phyloP scores from a whole-genome alignment of 1,140 invertebrate species.

The Tetramorium parvispinum region DNA sequence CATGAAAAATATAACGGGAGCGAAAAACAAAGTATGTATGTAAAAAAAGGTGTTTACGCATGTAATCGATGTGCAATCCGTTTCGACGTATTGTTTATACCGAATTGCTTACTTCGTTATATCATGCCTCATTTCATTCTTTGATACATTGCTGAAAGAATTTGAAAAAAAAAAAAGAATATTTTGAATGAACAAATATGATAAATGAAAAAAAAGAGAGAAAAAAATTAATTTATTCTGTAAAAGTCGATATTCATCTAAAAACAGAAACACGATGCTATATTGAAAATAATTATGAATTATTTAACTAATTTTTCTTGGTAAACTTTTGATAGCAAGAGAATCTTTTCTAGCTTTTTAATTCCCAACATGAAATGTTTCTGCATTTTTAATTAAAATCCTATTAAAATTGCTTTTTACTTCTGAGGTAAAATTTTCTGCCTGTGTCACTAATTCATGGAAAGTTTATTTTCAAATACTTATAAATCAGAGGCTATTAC shows the following conservation, averaged over 20 bases:
- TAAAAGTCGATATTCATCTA: neutral
- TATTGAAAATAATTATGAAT: neutral
- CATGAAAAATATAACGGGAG: neutral
- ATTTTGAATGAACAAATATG: neutral
- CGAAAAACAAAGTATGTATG: neutral
- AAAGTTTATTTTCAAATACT: neutral
- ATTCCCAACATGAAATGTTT: neutral
- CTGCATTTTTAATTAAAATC: constrained; percentile 10
- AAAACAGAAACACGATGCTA: neutral
- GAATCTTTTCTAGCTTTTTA: neutral
- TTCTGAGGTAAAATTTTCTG: neutral
- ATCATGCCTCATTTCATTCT: constrained; percentile 12
- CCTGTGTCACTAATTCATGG: neutral
- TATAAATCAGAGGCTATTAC: constrained; percentile 11
- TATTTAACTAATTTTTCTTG: constrained; percentile 3
- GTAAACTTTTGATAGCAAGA: neutral
- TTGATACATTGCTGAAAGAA: neutral
- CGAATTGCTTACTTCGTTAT: constrained; percentile 17
- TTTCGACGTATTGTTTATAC: neutral
- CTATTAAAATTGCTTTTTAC: constrained; percentile 9
- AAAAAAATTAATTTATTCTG: neutral
- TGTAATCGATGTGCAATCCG: constrained; percentile 7
- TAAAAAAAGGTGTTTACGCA: neutral
- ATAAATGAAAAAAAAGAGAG: neutral
- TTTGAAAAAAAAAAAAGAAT: neutral